Percentiles rank a stretch among this genome's conserved stretches.
These are phyloP conservation scores for Eulemur albifrons DNA, from an alignment of 2,797 vertebrate species.

Conservation along the genomic window DNA sequence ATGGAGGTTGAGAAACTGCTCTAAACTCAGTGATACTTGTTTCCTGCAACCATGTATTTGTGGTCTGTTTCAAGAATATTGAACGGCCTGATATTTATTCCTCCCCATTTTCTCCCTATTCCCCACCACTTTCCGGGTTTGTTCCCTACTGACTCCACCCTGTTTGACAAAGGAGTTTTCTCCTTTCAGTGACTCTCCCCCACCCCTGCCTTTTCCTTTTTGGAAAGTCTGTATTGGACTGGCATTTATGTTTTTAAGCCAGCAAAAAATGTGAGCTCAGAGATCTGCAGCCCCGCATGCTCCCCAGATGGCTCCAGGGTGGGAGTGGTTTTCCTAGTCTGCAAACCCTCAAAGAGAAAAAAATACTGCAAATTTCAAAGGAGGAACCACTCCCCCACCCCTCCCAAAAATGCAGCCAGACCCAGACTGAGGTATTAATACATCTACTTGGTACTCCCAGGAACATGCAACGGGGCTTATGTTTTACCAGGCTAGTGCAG, in stretches of 20 bases:
- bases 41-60: neutral
- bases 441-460: too few relatives aligned
- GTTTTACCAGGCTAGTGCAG: neutral
- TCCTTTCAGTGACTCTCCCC: neutral
- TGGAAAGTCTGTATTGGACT: neutral
- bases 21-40: neutral
- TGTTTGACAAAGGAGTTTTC: neutral
- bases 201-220: neutral
- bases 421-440: neutral
- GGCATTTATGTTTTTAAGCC: neutral
- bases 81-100: neutral
- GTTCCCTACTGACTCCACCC: neutral
- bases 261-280: neutral
- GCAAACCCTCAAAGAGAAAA: neutral
- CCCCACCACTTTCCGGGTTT: neutral
- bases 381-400: neutral
- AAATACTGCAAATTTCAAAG: neutral
- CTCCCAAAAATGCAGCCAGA: neutral
- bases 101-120: neutral
- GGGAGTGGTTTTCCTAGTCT: too few relatives aligned
- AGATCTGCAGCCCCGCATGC: neutral
- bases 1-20: neutral
- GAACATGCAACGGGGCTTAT: neutral
- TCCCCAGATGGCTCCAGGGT: neutral
- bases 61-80: neutral